A percentile compares a stretch with the other conserved stretches of the same genome.
Evolutionary conservation across 2,797 vertebrate species (phyloP).

Genomic region (Liasis olivaceus): DNA sequence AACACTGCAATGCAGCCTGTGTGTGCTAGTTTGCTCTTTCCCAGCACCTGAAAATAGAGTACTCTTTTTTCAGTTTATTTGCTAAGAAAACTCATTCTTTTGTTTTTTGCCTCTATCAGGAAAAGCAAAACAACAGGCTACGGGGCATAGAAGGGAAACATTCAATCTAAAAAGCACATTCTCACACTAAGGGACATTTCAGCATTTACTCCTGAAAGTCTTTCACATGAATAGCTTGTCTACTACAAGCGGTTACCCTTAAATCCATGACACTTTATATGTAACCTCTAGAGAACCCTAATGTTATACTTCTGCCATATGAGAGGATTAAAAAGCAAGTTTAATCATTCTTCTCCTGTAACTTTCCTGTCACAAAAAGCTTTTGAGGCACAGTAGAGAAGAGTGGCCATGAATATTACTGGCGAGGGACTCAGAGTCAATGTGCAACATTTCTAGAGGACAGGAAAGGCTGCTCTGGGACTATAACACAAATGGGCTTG

Average conservation of each 20-base stretch:
- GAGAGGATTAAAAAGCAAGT: not conserved
- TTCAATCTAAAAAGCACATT: not conserved
- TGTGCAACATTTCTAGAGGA: not conserved
- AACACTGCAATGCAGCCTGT: slow-evolving; percentile 13
- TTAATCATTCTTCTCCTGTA: not conserved
- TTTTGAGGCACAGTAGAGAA: not conserved
- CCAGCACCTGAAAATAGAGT: slow-evolving; percentile 16
- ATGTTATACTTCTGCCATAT: not conserved
- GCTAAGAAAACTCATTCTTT: not conserved
- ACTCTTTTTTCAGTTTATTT: not conserved
- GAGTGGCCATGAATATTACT: not conserved
- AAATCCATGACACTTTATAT: not conserved
- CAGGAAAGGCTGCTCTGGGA: not conserved
- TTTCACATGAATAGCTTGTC: not conserved
- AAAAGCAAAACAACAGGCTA: not conserved
- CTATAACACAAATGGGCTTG: not conserved
- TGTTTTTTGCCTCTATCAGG: not conserved
- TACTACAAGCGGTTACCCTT: not conserved
- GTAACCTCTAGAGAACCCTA: not conserved
- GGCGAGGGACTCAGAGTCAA: too few relatives aligned
- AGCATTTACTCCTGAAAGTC: not conserved
- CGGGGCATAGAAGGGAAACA: not conserved
- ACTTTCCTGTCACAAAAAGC: not conserved
- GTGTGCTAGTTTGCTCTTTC: not conserved
- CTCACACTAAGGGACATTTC: not conserved